Evolutionary conservation across 1,140 invertebrate genomes (phyloP), one percentile per base, ranked within the genome.

Genomic region (Portunus trituberculatus): DNA sequence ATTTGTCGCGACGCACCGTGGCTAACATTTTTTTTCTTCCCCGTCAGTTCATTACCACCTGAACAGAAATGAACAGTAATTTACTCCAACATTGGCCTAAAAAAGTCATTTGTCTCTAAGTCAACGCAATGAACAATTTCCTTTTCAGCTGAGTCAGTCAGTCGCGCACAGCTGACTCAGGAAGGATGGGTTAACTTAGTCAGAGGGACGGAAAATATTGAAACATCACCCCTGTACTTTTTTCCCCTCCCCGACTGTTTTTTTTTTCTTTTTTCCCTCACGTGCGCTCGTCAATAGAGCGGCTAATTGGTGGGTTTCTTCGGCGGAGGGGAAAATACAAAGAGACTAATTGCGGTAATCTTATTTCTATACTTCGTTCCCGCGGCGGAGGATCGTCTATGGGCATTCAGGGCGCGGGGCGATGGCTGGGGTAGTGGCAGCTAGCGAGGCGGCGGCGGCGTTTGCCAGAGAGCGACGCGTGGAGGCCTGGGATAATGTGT

Each of bases 341-440:
- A 76, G 67, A 25, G 67, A 76, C 67, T 76, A 76, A 76, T 76
- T 76, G 67, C 20, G 67, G 67, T 76, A 76, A 76, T 76, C 67
- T 76, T 76, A n/a, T 76, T 76, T 76, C 67, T 76, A 76, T 76
- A 76, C 67, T n/a, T 76, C 67, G 20, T 76, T n/a, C 20, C n/a
- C 20, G 67, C 20, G 12, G 20, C 67, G n/a, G 67, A 76, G n/a
- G 20, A n/a, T 76, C 67, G n/a, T 76, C n/a, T 7, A n/a, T n/a
- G 67, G 20, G 6, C 67, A 76, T 76, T 76, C 67, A 76, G 67
- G 20, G 52, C 12, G 12, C 52, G 52, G 52, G n/a, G 67, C n/a
- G 67, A n/a, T 8, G 25, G 67, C 6, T 8, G 25, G 67, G 67
- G 25, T n/a, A 8, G 6, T 39, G 39, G 39, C 39, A 76, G 67